Conservation (phyloP, 2,888 invertebrate genomes). For the Cosmia pyralina region DNA sequence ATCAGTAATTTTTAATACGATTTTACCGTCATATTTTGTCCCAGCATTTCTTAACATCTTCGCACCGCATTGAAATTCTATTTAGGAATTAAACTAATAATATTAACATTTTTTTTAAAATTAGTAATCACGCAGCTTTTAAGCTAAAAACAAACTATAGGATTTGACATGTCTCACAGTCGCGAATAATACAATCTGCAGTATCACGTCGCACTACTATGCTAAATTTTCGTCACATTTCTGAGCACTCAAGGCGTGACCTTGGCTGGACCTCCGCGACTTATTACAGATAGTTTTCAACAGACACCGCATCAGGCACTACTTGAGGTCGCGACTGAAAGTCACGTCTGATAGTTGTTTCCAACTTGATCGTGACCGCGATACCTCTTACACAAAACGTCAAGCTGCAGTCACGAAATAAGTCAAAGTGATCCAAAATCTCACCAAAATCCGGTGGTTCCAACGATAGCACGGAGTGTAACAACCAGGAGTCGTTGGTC, state of each 20-base stretch:
- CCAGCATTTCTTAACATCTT: slow-evolving; percentile 5
- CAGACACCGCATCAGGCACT: neutral
- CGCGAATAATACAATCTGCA: neutral
- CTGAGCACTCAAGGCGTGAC: too few relatives aligned
- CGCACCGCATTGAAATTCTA: slow-evolving; percentile 14
- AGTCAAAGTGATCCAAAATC: slow-evolving; percentile 63
- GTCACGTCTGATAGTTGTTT: neutral
- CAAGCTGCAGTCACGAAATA: neutral
- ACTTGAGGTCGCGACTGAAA: too few relatives aligned
- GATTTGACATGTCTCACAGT: neutral
- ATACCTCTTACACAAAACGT: neutral
- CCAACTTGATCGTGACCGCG: neutral
- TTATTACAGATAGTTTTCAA: neutral
- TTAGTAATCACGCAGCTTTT: neutral
- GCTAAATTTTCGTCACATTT: neutral
- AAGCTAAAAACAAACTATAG: neutral
- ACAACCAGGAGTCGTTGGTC: slow-evolving; percentile 91
- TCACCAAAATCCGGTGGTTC: slow-evolving; percentile 92
- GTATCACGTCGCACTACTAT: neutral
- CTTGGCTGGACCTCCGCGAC: too few relatives aligned
- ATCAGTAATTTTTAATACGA: neutral
- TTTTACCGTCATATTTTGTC: slow-evolving; percentile 5
- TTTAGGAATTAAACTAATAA: slow-evolving; percentile 15
- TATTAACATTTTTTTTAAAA: neutral
- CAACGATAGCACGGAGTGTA: slow-evolving; percentile 92